Percentiles rank a stretch among this genome's conserved stretches.
These are phyloP conservation scores for Cyclophora punctaria DNA, from an alignment of 2,888 invertebrate genomes.

Conservation along the genomic window DNA sequence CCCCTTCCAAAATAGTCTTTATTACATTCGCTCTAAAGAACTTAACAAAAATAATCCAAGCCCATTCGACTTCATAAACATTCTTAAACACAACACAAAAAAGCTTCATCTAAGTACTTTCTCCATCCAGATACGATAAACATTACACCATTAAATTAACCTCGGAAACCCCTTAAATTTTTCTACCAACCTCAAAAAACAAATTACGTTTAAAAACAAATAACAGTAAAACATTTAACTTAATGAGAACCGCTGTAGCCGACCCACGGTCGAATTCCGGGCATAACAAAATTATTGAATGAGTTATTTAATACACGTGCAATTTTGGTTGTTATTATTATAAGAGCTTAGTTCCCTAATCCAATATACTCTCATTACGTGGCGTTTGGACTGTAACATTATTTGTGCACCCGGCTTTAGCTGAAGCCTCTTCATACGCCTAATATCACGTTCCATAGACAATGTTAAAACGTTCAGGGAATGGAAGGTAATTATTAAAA, in stretches of 20 bases:
- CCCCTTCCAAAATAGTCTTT: too few species aligned
- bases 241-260: constrained; percentile 53
- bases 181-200: constrained; percentile 12
- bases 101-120: too few species aligned
- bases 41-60: too few species aligned
- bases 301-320: constrained; percentile 72
- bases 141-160: background rate
- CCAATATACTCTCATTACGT: constrained; percentile 71
- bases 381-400: constrained; percentile 62
- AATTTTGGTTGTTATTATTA: constrained; percentile 74
- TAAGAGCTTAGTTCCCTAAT: constrained; percentile 65
- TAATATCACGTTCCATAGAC: constrained; percentile 60
- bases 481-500: constrained; percentile 69
- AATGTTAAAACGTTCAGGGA: constrained; percentile 40
- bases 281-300: constrained; percentile 42
- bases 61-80: too few species aligned
- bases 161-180: constrained; percentile 1
- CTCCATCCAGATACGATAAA: too few species aligned
- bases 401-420: constrained; percentile 60
- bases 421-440: constrained; percentile 53
- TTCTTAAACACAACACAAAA: too few species aligned
- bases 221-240: constrained; percentile 44
- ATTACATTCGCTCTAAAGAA: too few species aligned
- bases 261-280: constrained; percentile 34
- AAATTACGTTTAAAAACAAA: constrained; percentile 38